A percentile compares a stretch with the other conserved stretches of the same genome.
These are phyloP conservation scores for Carposina sasakii DNA, from an alignment of 1,140 invertebrate genomes.

Conservation along the genomic window DNA sequence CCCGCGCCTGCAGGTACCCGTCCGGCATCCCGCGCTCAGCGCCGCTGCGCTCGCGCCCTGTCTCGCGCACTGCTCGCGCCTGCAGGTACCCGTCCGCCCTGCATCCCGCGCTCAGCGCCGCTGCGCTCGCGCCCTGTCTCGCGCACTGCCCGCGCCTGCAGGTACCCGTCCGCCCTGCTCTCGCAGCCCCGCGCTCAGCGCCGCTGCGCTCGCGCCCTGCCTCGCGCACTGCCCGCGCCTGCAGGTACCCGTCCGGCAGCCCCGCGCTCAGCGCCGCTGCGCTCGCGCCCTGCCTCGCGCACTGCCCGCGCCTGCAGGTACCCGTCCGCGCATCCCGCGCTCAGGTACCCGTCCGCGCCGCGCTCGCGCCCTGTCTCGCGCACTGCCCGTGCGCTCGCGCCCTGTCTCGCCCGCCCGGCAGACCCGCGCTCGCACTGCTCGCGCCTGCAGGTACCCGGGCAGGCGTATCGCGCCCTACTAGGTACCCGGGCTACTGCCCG, in stretches of 20 bases:
- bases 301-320: slow-evolving; percentile 36
- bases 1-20: slow-evolving; percentile 30
- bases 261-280: slow-evolving; percentile 20
- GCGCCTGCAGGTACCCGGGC: background rate
- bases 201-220: slow-evolving; percentile 24
- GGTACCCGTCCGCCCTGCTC: slow-evolving; percentile 23
- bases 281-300: slow-evolving; percentile 23
- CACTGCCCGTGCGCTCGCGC: slow-evolving; percentile 30
- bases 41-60: slow-evolving; percentile 25
- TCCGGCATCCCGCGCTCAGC: slow-evolving; percentile 25
- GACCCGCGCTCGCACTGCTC: background rate
- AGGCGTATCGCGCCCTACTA: background rate
- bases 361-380: slow-evolving; percentile 23
- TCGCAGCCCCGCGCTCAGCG: slow-evolving; percentile 31
- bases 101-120: slow-evolving; percentile 31
- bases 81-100: no score
- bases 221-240: slow-evolving; percentile 29
- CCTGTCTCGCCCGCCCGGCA: no score
- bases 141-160: slow-evolving; percentile 20
- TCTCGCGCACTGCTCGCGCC: slow-evolving; percentile 29
- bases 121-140: slow-evolving; percentile 26
- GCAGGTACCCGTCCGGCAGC: no score
- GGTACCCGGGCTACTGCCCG: background rate
- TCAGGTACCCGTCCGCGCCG: slow-evolving; percentile 33
- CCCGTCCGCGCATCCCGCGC: no score